Percentiles rank a stretch among this genome's conserved stretches.
These are phyloP conservation scores for Galago senegalensis DNA, from an alignment of 2,797 vertebrate species.

Conservation along the genomic window DNA sequence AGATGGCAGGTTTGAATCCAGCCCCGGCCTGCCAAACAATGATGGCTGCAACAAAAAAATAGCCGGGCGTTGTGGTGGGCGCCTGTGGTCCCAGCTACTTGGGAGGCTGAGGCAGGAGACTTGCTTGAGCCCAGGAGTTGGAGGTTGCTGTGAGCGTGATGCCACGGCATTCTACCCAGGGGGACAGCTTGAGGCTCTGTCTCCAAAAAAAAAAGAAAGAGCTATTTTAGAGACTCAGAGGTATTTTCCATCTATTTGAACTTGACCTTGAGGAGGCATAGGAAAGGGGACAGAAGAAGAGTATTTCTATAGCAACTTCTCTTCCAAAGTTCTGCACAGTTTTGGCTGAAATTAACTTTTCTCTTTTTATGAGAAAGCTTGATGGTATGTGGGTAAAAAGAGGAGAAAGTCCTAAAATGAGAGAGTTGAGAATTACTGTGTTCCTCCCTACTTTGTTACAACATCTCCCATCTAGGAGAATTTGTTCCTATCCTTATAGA, in stretches of 20 bases:
- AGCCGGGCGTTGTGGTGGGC: too few species aligned
- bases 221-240: not conserved
- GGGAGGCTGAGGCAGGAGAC: too few species aligned
- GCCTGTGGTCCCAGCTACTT: too few species aligned
- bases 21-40: too few species aligned
- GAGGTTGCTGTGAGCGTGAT: too few species aligned
- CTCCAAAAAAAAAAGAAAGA: too few species aligned
- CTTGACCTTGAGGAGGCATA: not conserved
- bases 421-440: not conserved
- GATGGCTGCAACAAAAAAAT: too few species aligned
- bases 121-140: too few species aligned
- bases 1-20: too few species aligned
- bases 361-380: not conserved
- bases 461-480: fast-evolving
- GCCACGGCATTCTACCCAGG: too few species aligned
- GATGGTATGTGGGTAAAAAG: too few species aligned
- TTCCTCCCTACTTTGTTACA: not conserved
- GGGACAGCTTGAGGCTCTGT: too few species aligned
- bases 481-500: not conserved
- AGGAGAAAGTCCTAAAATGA: not conserved
- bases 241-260: not conserved
- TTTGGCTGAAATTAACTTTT: not conserved
- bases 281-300: not conserved
- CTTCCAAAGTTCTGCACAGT: not conserved
- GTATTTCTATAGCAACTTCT: not conserved